Base-by-base conservation (phyloP, 2,113 vertebrate genomes). In the Hassar affinis region DNA sequence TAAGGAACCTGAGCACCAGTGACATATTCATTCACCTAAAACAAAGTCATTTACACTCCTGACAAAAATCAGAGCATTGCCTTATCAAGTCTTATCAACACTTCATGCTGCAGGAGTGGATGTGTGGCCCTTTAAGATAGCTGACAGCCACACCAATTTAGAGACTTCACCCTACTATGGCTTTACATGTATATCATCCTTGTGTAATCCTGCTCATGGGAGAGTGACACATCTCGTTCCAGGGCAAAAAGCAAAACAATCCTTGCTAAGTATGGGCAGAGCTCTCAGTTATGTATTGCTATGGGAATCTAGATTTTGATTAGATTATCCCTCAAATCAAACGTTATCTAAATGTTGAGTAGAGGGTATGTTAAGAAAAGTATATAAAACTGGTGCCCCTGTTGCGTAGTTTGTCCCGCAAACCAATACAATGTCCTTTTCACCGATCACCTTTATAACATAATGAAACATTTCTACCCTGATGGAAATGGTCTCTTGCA, bases 11-110 rank as follows among this genome's bases (percentile, higher is more conserved):
- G 54, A 66, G 62, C 85, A 79, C 30, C 52, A 66, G 61, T 57
- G n/a, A 71, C 35, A 47, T 54, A 69, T 47, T 79, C 86, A 86
- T 66, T 80, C 85, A 85, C 77, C 82, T 85, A 88, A n/a, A 86
- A 91, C 85, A 74, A 86, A 79, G 54, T 64, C 83, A 72, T 88
- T 90, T 84, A 78, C 59, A 82, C 49, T 66, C 45, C 69, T 74
- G 66, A 79, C 76, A 79, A 68, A 77, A 85, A 85, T 85, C 59
- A 18, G 52, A 17, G 52, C 62, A 57, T 62, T 76, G 80, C 27
- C 62, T n/a, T n/a, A n/a, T n/a, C n/a, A n/a, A 38, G 76, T 22
- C 30, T 87, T 87, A 87, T 85, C 84, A 38, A 57, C 77, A 57
- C 78, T 22, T 38, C 11, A 30, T 69, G 78, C 42, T 62, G 56